Base-by-base conservation (phyloP, 92 coral and sea anemone species). In the Bergia puertoricense region DNA sequence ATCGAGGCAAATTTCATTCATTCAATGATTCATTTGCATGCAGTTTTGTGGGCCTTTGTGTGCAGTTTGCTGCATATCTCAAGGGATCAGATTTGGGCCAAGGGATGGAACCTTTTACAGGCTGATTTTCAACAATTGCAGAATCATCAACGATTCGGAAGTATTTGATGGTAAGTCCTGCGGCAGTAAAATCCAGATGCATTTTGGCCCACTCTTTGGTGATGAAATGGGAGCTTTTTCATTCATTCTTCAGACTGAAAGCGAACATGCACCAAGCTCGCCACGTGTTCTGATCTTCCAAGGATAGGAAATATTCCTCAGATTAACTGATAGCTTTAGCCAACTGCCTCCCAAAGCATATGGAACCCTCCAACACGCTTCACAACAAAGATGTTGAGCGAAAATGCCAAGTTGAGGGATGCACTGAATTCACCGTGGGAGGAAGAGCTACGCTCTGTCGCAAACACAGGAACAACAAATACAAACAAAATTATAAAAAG, bases 401-500 rank as follows among this genome's bases (percentile, higher is more conserved):
- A 79, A 93, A 92, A 79, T 97, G 99, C 92, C 98, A 97, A 80
- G 94, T 95, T 36, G 99, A 92, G 43, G 99, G 98, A 45, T 97
- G 99, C 82, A 85, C 82, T 42, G 99, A 97, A 56, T 86, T 94
- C 62, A 97, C 98, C 23, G 99, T 97, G 2, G 98, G 99, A 6
- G 94, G 93, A 67, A 81, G 98, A 74, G 96, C 98, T 6, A 89
- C 96, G 13, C 85, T 97, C 71, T 97, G 99, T 87, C 96, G 99
- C 88, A 97, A 95, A 90, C 99, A 97, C 68, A 93, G 99, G 68
- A 96, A 97, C 95, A 95, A 94, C 77, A 97, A 95, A 82, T 97
- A 97, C 95, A 97, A 97, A 86, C 99, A 97, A 85, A 97, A 94
- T 90, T 97, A 97, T 88, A 97, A 97, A 89, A 97, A 95, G 95